Percentiles rank a stretch among this genome's conserved stretches.
These are phyloP conservation scores for Serilophus lunatus DNA, from an alignment of 2,113 vertebrate genomes.

Conservation along the genomic window DNA sequence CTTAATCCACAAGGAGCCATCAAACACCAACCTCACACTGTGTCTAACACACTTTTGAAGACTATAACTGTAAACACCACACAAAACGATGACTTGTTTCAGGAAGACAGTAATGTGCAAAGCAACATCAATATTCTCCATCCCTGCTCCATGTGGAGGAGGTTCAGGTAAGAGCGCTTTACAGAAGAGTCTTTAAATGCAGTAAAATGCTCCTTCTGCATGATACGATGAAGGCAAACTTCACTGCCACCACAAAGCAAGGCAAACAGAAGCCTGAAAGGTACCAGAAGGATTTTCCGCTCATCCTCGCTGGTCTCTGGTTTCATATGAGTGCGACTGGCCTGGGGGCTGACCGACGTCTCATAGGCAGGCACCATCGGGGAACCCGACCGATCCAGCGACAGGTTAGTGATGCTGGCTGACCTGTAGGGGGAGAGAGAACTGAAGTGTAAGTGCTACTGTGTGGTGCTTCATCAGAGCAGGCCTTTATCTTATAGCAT, in stretches of 20 bases:
- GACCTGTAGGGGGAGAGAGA: conserved; percentile 76
- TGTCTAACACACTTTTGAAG: fast-evolving
- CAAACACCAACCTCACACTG: not conserved
- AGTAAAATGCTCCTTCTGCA: not conserved
- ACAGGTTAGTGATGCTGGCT: conserved; percentile 91
- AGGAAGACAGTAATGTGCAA: not conserved
- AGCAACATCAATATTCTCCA: not conserved
- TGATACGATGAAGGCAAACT: not conserved
- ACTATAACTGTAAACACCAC: not conserved
- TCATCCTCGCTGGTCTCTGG: conserved; percentile 91
- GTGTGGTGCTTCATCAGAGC: not conserved
- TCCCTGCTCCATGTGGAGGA: not conserved
- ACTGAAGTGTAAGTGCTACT: not conserved
- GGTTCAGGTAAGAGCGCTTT: not conserved
- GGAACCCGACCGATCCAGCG: conserved; percentile 88
- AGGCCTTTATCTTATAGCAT: not conserved
- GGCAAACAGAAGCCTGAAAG: not conserved
- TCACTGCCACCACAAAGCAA: not conserved
- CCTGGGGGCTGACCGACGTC: conserved; percentile 89
- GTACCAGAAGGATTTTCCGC: conserved; percentile 94
- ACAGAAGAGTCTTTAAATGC: not conserved
- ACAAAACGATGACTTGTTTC: not conserved
- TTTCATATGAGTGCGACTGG: conserved; percentile 82
- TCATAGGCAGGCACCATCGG: conserved; percentile 91
- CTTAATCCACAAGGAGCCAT: not conserved